phyloP scores from a whole-genome alignment of 1,140 invertebrate genomes.

The Cheumatopsyche charites region DNA sequence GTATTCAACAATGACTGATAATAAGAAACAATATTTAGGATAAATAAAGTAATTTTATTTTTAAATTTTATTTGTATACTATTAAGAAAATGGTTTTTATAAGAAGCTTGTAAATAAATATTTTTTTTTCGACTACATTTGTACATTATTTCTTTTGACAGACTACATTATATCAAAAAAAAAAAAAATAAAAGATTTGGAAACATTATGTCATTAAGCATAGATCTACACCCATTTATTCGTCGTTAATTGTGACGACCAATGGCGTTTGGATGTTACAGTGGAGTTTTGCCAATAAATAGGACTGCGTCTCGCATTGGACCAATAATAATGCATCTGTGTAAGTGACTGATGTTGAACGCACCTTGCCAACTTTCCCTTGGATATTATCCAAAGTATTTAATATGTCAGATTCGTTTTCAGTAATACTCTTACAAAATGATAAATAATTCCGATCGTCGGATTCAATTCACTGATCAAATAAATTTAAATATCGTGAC shows the following conservation, averaged over 20 bases:
- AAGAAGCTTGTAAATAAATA: too few species aligned
- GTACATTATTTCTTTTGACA: too few species aligned
- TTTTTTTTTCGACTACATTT: too few species aligned
- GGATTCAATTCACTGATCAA: too few species aligned
- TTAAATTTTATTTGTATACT: too few species aligned
- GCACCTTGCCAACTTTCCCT: conserved; percentile 5
- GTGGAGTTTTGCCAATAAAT: conserved; percentile 15
- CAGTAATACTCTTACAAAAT: conserved; percentile 10
- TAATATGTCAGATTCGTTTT: conserved; percentile 25
- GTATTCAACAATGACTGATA: not conserved
- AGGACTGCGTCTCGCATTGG: conserved; percentile 5
- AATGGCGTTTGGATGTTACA: conserved; percentile 2
- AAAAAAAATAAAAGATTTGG: not conserved
- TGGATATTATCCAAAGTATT: conserved; percentile 22
- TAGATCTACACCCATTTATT: conserved; percentile 11
- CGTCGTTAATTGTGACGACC: not conserved
- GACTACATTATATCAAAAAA: not conserved
- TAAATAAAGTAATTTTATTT: too few species aligned
- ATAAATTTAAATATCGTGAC: too few species aligned
- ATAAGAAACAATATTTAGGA: too few species aligned
- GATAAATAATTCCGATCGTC: not conserved
- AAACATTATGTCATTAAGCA: not conserved
- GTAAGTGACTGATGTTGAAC: not conserved
- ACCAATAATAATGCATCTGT: conserved; percentile 25
- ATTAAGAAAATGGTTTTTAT: too few species aligned